Conservation (phyloP, 2,797 vertebrate species). For the Catamblyrhynchus diadema region DNA sequence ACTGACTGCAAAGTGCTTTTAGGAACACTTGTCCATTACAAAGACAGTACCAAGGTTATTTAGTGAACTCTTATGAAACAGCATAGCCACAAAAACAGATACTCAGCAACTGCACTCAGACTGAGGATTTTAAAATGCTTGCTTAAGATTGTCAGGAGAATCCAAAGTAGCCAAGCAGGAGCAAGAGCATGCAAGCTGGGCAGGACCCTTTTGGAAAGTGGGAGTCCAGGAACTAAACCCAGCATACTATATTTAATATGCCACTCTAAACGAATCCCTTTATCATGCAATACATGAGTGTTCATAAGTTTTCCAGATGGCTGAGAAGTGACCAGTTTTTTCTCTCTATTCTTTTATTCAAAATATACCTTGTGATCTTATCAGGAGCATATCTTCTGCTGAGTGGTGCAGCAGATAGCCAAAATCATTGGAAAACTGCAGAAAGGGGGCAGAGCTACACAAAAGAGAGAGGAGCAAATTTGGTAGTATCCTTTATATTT, state of each 20-base stretch:
- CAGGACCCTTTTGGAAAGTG: conserved; percentile 30
- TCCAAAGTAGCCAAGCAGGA: conserved; percentile 55
- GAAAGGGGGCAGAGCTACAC: conserved; percentile 61
- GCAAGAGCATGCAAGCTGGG: conserved; percentile 59
- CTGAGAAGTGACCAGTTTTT: conserved; percentile 51
- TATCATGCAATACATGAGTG: conserved; percentile 30
- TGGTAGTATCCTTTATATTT: conserved; percentile 47
- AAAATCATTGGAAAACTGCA: conserved; percentile 62
- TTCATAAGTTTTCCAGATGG: conserved; percentile 62
- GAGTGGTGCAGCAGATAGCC: conserved; percentile 56
- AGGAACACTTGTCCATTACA: conserved; percentile 43
- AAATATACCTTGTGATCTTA: conserved; percentile 62
- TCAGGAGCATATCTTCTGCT: conserved; percentile 45
- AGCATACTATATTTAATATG: conserved; percentile 74
- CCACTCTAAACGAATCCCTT: conserved; percentile 71
- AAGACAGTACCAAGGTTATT: conserved; percentile 47
- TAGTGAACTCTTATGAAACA: background rate
- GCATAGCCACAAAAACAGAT: background rate
- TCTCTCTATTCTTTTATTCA: conserved; percentile 49
- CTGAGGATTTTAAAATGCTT: conserved; percentile 66
- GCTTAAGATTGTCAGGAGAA: conserved; percentile 63
- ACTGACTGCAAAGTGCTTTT: conserved; percentile 6
- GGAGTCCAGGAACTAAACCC: conserved; percentile 56
- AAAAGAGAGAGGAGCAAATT: conserved; percentile 60
- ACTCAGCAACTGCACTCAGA: conserved; percentile 65